Base-by-base conservation (phyloP, 1,140 invertebrate genomes). In the Littorina saxatilis region DNA sequence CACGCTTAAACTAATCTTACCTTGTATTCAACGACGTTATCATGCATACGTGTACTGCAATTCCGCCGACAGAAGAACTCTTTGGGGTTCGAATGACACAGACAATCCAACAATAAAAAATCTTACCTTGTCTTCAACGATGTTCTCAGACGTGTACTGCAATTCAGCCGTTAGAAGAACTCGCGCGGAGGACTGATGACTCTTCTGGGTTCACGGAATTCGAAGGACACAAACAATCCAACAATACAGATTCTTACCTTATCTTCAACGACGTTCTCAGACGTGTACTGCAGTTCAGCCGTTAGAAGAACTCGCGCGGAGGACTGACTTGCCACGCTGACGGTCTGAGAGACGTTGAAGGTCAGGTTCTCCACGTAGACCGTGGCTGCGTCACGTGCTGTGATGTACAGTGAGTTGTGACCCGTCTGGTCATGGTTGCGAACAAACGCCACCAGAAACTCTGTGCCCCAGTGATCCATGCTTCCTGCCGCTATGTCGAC, bases 381-480 rank as follows among this genome's bases (percentile, higher is more conserved):
- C 7, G 58, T 11, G 15, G 32, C 32, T 5, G 63, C 63, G 15
- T 68, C 15, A 37, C 63, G 63, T 3, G 63, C 63, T 23, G 63
- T 68, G 63, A 68, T n/a, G 63, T 68, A 32, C 5, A 68, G 7
- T 2, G 63, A 27, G 32, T 68, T 68, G 29, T 68, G 13, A 32
- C 63, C 63, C n/a, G 63, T 68, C 63, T 68, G 63, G 63, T 68
- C 63, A 39, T 35, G 35, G 63, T 68, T 68, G 63, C 27, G 15
- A 7, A 68, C 29, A 32, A 68, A 68, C 5, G 63, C 35, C 29
- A 68, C 63, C 35, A 68, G 63, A 32, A 68, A 68, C 32, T 68
- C 63, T 3, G 5, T 27, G 32, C 63, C 63, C 63, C 63, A 68
- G 3, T 68, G 63, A 32, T 68, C 63, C 63, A 32, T 68, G 29